Evolutionary conservation across 2,888 invertebrate genomes (phyloP).

Genomic region (Artemia sinica): DNA sequence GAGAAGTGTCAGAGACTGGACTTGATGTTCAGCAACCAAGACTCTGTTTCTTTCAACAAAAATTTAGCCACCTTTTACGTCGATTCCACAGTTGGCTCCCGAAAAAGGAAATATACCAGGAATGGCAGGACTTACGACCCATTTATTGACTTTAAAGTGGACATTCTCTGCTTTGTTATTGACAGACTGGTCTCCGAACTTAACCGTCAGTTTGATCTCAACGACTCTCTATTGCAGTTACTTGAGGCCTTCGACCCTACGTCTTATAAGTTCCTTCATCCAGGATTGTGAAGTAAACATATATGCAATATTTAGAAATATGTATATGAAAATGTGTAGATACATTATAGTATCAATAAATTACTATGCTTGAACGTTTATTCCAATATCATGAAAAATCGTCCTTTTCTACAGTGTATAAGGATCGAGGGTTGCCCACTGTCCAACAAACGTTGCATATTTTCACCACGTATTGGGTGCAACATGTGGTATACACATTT

Average conservation of each 20-base stretch:
- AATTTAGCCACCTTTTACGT: conserved; percentile 4
- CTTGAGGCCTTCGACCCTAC: no score
- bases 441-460: no score
- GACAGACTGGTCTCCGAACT: not conserved
- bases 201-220: not conserved
- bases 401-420: no score
- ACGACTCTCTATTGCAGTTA: not conserved
- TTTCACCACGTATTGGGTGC: no score
- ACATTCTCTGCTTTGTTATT: conserved; percentile 5
- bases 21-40: conserved; percentile 4
- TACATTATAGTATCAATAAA: no score
- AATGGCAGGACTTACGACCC: no score
- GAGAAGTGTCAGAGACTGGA: conserved; percentile 10
- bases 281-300: no score
- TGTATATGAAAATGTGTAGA: not conserved
- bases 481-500: no score
- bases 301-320: conserved; percentile 11
- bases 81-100: not conserved
- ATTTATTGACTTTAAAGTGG: not conserved
- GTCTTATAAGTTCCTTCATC: no score
- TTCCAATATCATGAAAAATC: no score
- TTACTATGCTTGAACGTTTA: no score
- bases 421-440: no score
- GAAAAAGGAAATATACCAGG: not conserved
- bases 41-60: not conserved